Base-by-base conservation (phyloP, 2,113 vertebrate genomes). In the Sturnus vulgaris region DNA sequence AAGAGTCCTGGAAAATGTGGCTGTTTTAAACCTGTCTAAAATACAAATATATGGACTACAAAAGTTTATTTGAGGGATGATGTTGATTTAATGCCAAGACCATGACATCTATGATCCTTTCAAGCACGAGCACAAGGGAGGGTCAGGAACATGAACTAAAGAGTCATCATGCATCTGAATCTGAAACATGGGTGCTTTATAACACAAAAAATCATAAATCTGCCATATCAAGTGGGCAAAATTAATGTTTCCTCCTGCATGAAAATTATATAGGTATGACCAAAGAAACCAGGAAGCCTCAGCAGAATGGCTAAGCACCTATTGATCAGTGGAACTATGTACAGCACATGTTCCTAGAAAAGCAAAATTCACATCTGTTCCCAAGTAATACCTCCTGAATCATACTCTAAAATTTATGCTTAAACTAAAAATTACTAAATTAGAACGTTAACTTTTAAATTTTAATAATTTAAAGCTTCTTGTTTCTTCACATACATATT, bases 321-420 rank as follows among this genome's bases (percentile, higher is more conserved):
- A 13, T n/a, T 57, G 37, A 23, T 77, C 15, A 37, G 35, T 39
- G 21, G 25, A 92, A 56, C 10, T 33, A 28, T 8, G 33, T n/a
- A 37, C 12, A 44, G 27, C 6, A 31, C 12, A 33, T 0, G 0
- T 44, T 90, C 53, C 44, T 35, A 56, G 53, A 86, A 90, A 87
- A 71, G 50, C 2, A 53, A 17, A 75, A 76, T 22, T 65, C 4
- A 56, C 1, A 5, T 6, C 15, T 56, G 27, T 61, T 82, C 7
- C 37, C 14, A 13, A 49, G 8, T 31, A 59, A 72, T 3, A 33
- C 2, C 3, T 12, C 4, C 3, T 1, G 1, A 56, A 18, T n/a
- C 7, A 69, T 25, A 37, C 27, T 44, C 16, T 16, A 88, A 82
- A 86, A 75, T 5, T n/a, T 59, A 69, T 44, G 5, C 25, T 71